Percentiles rank a stretch among this genome's conserved stretches.
Evolutionary conservation across 2,888 invertebrate genomes (phyloP).

Genomic region (Proisotoma minuta): DNA sequence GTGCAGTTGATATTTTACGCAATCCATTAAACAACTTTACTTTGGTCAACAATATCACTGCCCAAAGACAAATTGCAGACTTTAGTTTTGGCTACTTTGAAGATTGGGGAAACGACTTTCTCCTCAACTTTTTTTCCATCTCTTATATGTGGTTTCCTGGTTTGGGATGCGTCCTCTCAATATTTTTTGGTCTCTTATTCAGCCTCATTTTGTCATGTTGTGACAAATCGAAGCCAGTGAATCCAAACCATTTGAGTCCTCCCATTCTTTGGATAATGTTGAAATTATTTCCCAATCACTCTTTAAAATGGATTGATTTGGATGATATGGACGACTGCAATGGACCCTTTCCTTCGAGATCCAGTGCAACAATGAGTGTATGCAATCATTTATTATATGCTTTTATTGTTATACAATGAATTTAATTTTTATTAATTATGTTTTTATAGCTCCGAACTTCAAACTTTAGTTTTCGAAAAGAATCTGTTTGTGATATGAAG

Average conservation of each 20-base stretch:
- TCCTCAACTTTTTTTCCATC: conserved; percentile 16
- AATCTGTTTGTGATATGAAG: conserved; percentile 31
- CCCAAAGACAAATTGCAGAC: background rate
- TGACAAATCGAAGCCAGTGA: conserved; percentile 19
- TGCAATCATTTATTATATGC: background rate
- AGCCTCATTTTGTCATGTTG: conserved; percentile 24
- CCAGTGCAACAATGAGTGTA: conserved; percentile 23
- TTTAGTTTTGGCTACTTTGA: background rate
- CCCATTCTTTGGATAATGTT: conserved; percentile 26
- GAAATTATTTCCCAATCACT: conserved; percentile 29
- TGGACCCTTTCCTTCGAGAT: conserved; percentile 16
- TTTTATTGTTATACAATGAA: background rate
- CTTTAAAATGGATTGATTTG: conserved; percentile 27
- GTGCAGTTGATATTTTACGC: background rate
- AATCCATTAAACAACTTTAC: background rate
- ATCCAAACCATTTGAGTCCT: conserved; percentile 37
- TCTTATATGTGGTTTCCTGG: conserved; percentile 40
- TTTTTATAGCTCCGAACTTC: conserved; percentile 19
- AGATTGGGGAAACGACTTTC: background rate
- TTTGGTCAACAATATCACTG: background rate
- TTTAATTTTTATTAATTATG: background rate
- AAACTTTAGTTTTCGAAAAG: conserved; percentile 30
- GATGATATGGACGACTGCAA: conserved; percentile 30
- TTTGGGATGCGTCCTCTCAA: conserved; percentile 19
- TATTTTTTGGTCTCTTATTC: conserved; percentile 28